Percentiles rank a stretch among this genome's conserved stretches.
phyloP scores from a whole-genome alignment of 1,140 invertebrate species.

The Drosophila burlai region DNA sequence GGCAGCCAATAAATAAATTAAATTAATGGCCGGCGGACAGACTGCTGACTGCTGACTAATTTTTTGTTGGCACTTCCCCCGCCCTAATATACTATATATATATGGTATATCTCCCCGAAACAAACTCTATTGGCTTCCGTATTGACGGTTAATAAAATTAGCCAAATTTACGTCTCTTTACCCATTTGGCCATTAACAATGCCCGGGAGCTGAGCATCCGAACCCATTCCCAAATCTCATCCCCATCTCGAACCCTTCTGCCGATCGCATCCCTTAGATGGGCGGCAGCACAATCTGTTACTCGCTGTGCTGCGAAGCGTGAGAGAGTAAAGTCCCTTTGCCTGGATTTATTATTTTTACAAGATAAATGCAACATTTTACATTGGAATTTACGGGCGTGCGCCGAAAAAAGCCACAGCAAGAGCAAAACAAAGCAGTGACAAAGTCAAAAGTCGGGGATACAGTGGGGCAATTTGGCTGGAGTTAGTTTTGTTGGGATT shows the following conservation, averaged over 20 bases:
- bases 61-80: slow-evolving; percentile 26
- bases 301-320: slow-evolving; percentile 67
- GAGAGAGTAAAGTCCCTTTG: slow-evolving; percentile 74
- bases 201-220: slow-evolving; percentile 5
- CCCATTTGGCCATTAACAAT: slow-evolving; percentile 69
- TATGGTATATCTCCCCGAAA: background rate
- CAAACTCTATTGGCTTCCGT: slow-evolving; percentile 9
- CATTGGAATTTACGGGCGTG: slow-evolving; percentile 76
- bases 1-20: slow-evolving; percentile 84
- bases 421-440: slow-evolving; percentile 44
- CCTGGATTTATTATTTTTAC: slow-evolving; percentile 82
- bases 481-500: background rate
- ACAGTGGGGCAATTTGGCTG: slow-evolving; percentile 52
- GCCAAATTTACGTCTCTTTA: slow-evolving; percentile 70
- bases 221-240: slow-evolving; percentile 5
- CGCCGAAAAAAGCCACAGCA: slow-evolving; percentile 56
- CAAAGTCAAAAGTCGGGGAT: slow-evolving; percentile 64
- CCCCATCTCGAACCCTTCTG: slow-evolving; percentile 23
- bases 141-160: slow-evolving; percentile 76
- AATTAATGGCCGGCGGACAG: slow-evolving; percentile 65
- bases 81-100: background rate
- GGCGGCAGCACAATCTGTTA: slow-evolving; percentile 20
- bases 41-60: slow-evolving; percentile 41
- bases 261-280: slow-evolving; percentile 33
- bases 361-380: slow-evolving; percentile 84